Percentiles rank a stretch among this genome's conserved stretches.
These are phyloP conservation scores for Bradypodion pumilum DNA, from an alignment of 2,797 vertebrate species.

Conservation along the genomic window DNA sequence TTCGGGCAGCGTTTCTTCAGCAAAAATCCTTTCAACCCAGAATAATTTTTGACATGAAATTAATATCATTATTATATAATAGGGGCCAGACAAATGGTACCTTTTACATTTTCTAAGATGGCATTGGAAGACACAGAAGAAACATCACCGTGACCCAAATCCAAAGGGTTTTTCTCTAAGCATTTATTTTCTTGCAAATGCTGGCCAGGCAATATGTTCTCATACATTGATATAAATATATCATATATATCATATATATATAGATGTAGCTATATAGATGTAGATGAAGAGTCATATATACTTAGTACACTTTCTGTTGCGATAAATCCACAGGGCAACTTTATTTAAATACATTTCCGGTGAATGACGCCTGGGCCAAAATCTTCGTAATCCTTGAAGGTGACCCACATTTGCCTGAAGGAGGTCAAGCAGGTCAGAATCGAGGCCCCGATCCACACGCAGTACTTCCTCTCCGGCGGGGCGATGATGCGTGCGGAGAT, in stretches of 20 bases:
- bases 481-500: slow-evolving; percentile 43
- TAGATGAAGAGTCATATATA: neutral
- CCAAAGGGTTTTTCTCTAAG: accelerated
- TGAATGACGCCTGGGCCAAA: slow-evolving; percentile 39
- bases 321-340: accelerated
- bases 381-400: slow-evolving; percentile 15
- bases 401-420: slow-evolving; percentile 55
- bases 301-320: accelerated
- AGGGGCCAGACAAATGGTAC: no score
- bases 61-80: no score
- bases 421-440: slow-evolving; percentile 51
- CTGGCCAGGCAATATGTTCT: neutral
- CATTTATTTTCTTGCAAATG: neutral
- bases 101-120: no score
- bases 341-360: slow-evolving; percentile 21
- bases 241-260: neutral
- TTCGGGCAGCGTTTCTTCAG: no score
- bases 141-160: accelerated
- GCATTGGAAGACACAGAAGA: neutral
- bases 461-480: slow-evolving; percentile 36
- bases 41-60: no score
- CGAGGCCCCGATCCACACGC: slow-evolving; percentile 46
- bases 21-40: no score
- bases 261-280: neutral
- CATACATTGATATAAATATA: neutral